Percentiles rank a stretch among this genome's conserved stretches.
These are phyloP conservation scores for Penaeus indicus DNA, from an alignment of 1,140 invertebrate species.

Conservation along the genomic window DNA sequence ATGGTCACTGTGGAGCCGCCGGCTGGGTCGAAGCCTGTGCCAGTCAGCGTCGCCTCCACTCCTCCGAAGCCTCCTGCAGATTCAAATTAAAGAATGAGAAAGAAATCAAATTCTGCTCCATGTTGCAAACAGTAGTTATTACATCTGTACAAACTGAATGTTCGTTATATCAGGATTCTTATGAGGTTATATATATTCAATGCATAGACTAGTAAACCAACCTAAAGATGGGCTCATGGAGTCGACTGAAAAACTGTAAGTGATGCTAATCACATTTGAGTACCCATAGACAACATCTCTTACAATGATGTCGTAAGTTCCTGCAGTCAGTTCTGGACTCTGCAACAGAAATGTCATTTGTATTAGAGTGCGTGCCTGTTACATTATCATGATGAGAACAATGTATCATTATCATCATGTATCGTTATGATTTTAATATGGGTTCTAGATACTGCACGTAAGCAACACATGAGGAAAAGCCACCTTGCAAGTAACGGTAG, in stretches of 20 bases:
- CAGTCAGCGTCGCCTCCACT: slow-evolving; percentile 18
- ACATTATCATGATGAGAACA: neutral
- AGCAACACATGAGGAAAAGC: neutral
- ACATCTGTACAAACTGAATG: neutral
- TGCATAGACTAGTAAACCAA: neutral
- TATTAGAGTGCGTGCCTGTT: neutral
- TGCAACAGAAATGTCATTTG: neutral
- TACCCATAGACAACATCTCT: slow-evolving; percentile 41
- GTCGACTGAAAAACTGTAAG: slow-evolving; percentile 17
- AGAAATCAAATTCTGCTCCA: neutral
- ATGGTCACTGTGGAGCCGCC: slow-evolving; percentile 27
- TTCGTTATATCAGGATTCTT: neutral
- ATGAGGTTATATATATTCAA: neutral
- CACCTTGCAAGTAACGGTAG: slow-evolving; percentile 19
- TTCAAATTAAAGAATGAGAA: neutral
- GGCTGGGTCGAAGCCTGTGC: slow-evolving; percentile 45
- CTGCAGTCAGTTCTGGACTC: slow-evolving; percentile 28
- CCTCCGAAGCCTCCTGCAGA: slow-evolving; percentile 32
- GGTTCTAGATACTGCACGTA: neutral
- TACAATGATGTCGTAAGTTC: slow-evolving; percentile 25
- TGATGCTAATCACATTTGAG: slow-evolving; percentile 32
- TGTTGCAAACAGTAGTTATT: neutral
- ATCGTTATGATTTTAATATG: too few species aligned
- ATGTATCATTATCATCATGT: too few species aligned
- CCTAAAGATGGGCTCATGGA: slow-evolving; percentile 20